These are phyloP conservation scores for Ianthella basta DNA, from an alignment of 37 sponge, comb jelly and placozoan genomes.

Conservation along the genomic window DNA sequence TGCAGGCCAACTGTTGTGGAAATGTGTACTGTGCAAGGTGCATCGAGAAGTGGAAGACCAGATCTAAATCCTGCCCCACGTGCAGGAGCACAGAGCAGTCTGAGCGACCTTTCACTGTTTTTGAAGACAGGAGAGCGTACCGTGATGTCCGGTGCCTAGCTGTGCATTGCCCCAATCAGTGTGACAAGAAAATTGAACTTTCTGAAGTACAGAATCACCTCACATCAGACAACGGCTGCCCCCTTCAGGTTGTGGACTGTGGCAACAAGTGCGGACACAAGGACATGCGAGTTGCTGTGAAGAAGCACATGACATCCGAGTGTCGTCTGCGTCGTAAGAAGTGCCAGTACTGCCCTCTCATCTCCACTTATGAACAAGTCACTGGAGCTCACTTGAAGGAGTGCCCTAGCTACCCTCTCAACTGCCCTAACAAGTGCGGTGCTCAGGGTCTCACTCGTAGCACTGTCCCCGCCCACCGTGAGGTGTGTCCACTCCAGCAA, in stretches of 20 bases:
- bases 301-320: not conserved
- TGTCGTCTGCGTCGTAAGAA: not conserved
- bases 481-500: not conserved
- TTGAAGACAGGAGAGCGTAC: not conserved
- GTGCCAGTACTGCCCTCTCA: not conserved
- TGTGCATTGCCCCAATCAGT: not conserved
- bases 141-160: not conserved
- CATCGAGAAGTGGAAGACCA: not conserved
- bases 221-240: not conserved
- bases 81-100: slow-evolving; percentile 1
- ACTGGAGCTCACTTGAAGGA: not conserved
- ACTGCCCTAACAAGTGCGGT: not conserved
- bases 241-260: not conserved
- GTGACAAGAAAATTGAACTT: not conserved
- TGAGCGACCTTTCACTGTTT: not conserved
- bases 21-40: not conserved
- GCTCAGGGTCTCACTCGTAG: not conserved
- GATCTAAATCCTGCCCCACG: not conserved
- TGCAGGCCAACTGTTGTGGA: slow-evolving; percentile 4
- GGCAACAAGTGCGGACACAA: not conserved
- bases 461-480: not conserved
- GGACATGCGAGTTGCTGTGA: not conserved
- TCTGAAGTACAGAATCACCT: not conserved
- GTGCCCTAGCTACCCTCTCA: not conserved
- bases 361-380: not conserved